Conservation (phyloP, 1,140 invertebrate genomes). For the Rhopalosiphum maidis region DNA sequence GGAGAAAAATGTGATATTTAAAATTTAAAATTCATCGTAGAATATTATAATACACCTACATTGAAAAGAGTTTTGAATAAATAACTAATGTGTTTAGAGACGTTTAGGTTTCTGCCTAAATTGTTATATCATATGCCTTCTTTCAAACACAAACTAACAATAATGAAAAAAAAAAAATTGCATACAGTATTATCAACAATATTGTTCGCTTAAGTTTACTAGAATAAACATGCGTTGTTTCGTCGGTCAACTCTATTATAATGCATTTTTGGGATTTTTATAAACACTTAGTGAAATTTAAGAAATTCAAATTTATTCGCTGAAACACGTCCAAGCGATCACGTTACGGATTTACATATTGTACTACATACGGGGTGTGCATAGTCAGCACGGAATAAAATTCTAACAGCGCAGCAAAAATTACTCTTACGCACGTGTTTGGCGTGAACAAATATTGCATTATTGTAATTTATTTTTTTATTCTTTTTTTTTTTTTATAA, state of each 20-base stretch:
- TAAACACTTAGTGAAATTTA: neutral
- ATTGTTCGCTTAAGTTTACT: neutral
- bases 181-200: neutral
- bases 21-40: neutral
- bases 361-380: neutral
- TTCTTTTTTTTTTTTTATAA: neutral
- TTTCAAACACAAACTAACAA: neutral
- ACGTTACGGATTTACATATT: neutral
- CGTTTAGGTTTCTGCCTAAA: neutral
- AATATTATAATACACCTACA: neutral
- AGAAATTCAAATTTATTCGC: neutral
- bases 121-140: neutral
- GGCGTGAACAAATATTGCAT: slow-evolving; percentile 6
- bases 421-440: neutral
- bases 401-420: neutral
- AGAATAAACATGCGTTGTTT: neutral
- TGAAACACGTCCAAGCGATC: neutral
- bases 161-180: neutral
- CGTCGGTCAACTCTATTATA: neutral
- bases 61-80: neutral
- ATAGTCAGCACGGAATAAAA: neutral
- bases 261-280: neutral
- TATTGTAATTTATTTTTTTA: slow-evolving; percentile 16
- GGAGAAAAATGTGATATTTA: neutral
- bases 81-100: neutral